A percentile compares a stretch with the other conserved stretches of the same genome.
Conservation (phyloP, 2,888 invertebrate genomes). For the Odontocerum albicorne region DNA sequence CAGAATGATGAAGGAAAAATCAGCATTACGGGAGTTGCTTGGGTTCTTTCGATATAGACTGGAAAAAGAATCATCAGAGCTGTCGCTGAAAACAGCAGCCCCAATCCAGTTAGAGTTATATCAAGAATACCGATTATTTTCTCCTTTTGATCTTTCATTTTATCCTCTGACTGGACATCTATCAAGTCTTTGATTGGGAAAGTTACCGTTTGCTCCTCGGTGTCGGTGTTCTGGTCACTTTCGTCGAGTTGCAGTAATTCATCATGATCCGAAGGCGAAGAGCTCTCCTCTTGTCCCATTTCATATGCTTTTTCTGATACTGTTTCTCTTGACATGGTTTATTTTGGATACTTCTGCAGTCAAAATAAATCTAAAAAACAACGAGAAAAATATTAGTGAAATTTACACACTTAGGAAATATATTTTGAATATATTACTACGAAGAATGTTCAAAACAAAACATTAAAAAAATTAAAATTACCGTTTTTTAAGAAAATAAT, state of each 20-base stretch:
- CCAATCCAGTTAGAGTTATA: slow-evolving; percentile 43
- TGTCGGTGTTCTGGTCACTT: slow-evolving; percentile 22
- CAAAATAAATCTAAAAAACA: too few relatives aligned
- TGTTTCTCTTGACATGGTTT: too few relatives aligned
- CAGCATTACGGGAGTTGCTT: slow-evolving; percentile 43
- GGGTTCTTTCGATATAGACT: slow-evolving; percentile 49
- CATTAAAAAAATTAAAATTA: too few relatives aligned
- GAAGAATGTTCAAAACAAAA: too few relatives aligned
- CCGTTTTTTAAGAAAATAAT: too few relatives aligned
- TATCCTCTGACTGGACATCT: neutral
- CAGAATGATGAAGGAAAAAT: slow-evolving; percentile 42
- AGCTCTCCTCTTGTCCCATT: slow-evolving; percentile 17
- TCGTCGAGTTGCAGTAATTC: slow-evolving; percentile 19
- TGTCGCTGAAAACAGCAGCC: slow-evolving; percentile 52
- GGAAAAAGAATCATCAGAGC: slow-evolving; percentile 55
- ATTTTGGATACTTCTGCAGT: too few relatives aligned
- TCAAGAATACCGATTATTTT: neutral
- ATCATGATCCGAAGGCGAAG: slow-evolving; percentile 26
- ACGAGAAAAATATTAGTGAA: too few relatives aligned
- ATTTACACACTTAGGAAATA: too few relatives aligned
- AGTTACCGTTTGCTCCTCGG: slow-evolving; percentile 23
- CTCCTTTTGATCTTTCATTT: neutral
- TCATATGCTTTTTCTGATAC: too few relatives aligned
- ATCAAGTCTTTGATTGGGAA: slow-evolving; percentile 24
- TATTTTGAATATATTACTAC: too few relatives aligned